These are phyloP conservation scores for Gastracanthus pulcherrimus DNA, from an alignment of 2,888 invertebrate genomes.

Conservation along the genomic window DNA sequence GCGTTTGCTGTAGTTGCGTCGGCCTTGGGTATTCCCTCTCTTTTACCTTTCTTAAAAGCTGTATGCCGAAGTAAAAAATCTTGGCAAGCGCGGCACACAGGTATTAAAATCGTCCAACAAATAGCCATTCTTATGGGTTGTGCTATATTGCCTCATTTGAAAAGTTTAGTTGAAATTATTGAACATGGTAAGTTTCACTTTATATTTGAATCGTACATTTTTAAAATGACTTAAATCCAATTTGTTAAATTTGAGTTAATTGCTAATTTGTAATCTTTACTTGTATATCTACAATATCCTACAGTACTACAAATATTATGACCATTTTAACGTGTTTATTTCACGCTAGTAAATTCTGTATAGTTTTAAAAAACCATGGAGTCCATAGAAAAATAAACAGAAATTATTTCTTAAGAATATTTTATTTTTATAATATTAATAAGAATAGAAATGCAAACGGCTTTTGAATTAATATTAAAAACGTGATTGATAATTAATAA, in stretches of 20 bases:
- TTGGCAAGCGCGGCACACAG: conserved; percentile 99
- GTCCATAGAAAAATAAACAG: no score
- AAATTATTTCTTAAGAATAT: no score
- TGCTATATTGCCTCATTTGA: conserved; percentile 98
- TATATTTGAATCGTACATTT: background rate
- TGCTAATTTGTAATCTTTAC: background rate
- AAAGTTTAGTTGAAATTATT: conserved; percentile 98
- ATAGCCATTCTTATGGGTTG: conserved; percentile 99
- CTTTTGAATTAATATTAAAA: no score
- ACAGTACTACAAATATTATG: no score
- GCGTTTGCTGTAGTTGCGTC: conserved; percentile 99
- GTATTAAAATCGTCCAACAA: conserved; percentile 99
- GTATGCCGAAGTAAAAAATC: conserved; percentile 99
- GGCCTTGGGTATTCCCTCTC: conserved; percentile 97
- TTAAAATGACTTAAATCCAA: no score
- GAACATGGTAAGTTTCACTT: conserved; percentile 88
- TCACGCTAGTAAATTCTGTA: no score
- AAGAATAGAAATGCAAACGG: no score
- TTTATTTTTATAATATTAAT: no score
- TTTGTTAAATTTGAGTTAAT: no score
- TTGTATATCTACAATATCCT: background rate
- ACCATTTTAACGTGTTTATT: no score
- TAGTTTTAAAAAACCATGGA: no score
- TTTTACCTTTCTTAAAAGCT: conserved; percentile 98
- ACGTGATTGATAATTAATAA: no score